phyloP scores from a whole-genome alignment of 2,113 vertebrate species.

The Urocynchramus pylzowi region DNA sequence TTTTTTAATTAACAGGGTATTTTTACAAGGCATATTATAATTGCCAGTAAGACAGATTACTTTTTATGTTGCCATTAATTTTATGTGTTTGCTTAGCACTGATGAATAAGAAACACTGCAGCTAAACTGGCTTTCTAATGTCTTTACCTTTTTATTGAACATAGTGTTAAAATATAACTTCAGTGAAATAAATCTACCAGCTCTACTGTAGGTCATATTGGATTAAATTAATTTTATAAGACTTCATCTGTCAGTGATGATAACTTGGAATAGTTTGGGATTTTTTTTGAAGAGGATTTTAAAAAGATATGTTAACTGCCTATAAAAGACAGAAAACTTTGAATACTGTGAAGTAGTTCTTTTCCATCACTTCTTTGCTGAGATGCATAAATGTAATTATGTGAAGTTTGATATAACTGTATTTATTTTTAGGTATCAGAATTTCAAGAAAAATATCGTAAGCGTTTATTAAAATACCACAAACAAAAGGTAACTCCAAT shows the following conservation, averaged over 20 bases:
- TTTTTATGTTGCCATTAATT: slow-evolving; percentile 54
- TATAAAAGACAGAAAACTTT: neutral
- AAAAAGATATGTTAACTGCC: neutral
- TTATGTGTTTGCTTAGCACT: slow-evolving; percentile 32
- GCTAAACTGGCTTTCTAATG: neutral
- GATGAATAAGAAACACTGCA: slow-evolving; percentile 1
- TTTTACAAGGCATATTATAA: slow-evolving; percentile 36
- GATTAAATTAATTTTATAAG: neutral
- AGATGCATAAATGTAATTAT: neutral
- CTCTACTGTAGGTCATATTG: neutral
- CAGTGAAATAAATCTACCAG: neutral
- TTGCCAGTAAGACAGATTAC: slow-evolving; percentile 12
- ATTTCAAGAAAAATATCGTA: slow-evolving; percentile 87
- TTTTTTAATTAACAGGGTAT: slow-evolving; percentile 44
- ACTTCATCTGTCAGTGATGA: neutral
- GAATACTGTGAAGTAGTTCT: neutral
- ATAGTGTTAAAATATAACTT: neutral
- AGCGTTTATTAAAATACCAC: slow-evolving; percentile 75
- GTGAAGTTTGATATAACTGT: neutral
- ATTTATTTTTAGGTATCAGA: slow-evolving; percentile 76
- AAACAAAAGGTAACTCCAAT: slow-evolving; percentile 76
- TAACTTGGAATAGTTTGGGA: neutral
- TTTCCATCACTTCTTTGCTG: neutral
- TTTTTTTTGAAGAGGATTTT: neutral
- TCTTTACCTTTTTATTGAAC: neutral